Evolutionary conservation across 2,113 vertebrate species (phyloP), one percentile per base, ranked within the genome.

Genomic region (Lanius collurio): DNA sequence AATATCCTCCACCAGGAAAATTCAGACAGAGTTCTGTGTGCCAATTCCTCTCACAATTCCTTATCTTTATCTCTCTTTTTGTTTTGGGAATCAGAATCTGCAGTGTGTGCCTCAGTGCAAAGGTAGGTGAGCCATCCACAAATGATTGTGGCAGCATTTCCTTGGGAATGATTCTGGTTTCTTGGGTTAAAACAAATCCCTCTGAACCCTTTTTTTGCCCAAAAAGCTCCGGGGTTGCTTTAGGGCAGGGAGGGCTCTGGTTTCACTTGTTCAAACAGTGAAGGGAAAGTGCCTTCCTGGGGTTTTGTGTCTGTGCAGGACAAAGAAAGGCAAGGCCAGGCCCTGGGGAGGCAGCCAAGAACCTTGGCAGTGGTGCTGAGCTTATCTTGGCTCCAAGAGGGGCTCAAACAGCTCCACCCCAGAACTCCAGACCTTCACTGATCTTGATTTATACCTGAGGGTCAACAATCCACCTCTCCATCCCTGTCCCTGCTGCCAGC

Each of bases 21-120:
- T 69, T 19, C 37, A 21, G 15, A 8, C 6, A 3, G 22, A 8
- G 4, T 11, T 59, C 69, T 42, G 13, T 27, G 30, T 47, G 22
- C 6, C 1, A 31, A 22, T 17, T 33, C 20, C 55, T 39, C 6
- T 50, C 39, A 35, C 55, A 13, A 17, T 42, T 71, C 56, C 17
- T 93, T 13, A 15, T 11, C 30, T 87, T 60, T 91, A 4, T 96
- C 3, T 83, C 8, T 95, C 6, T 93, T 6, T 64, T 13, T 84
- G 19, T 67, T 84, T 2, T 27, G 28, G 55, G 42, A 46, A 20
- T 56, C 95, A 97, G 96, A 95, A 39, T 49, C 95, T 63, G 77
- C 77, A 0, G 1, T 77, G 44, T 97, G 95, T 87, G 86, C 95
- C 69, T 81, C 92, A 2, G 94, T 94, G 90, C 15, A 42, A 52